Evolutionary conservation across 1,140 invertebrate species (phyloP).

Genomic region (Paraescarpia echinospica): DNA sequence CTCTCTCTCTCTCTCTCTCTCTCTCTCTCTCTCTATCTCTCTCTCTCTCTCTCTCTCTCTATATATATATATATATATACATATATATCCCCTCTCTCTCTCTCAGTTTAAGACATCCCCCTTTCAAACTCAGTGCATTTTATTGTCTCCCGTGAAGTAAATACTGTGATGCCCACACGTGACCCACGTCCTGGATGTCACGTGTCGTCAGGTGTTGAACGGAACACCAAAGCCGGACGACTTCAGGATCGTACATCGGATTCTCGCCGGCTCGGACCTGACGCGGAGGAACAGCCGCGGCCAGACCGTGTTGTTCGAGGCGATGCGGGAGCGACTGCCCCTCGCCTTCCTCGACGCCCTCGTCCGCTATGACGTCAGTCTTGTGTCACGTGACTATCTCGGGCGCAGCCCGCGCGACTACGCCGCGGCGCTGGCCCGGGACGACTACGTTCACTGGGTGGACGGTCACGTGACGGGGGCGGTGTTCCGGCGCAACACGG

Average conservation of each 20-base stretch:
- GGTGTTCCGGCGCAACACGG: conserved; percentile 38
- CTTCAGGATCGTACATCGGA: conserved; percentile 38
- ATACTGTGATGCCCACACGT: not conserved
- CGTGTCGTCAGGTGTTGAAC: conserved; percentile 36
- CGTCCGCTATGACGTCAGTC: conserved; percentile 35
- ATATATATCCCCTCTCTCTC: no score
- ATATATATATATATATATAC: not conserved
- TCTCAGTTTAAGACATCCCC: no score
- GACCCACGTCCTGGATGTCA: not conserved
- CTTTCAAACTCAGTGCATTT: no score
- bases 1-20: not conserved
- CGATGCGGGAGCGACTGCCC: conserved; percentile 33
- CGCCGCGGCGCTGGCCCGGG: conserved; percentile 35
- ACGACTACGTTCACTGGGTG: conserved; percentile 33
- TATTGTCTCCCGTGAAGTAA: no score
- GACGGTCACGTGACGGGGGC: conserved; percentile 39
- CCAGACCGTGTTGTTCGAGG: conserved; percentile 41
- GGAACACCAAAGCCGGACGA: conserved; percentile 34
- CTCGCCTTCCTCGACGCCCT: conserved; percentile 32
- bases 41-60: no score
- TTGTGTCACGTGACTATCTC: conserved; percentile 38
- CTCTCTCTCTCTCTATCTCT: not conserved
- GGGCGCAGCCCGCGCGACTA: conserved; percentile 38
- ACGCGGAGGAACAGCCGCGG: conserved; percentile 35
- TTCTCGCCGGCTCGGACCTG: conserved; percentile 39